Percentiles rank a stretch among this genome's conserved stretches.
Conservation (phyloP, 30 jellyfish, hydroid and myxozoan species). For the Aurelia aurita complex sp. Pacific region DNA sequence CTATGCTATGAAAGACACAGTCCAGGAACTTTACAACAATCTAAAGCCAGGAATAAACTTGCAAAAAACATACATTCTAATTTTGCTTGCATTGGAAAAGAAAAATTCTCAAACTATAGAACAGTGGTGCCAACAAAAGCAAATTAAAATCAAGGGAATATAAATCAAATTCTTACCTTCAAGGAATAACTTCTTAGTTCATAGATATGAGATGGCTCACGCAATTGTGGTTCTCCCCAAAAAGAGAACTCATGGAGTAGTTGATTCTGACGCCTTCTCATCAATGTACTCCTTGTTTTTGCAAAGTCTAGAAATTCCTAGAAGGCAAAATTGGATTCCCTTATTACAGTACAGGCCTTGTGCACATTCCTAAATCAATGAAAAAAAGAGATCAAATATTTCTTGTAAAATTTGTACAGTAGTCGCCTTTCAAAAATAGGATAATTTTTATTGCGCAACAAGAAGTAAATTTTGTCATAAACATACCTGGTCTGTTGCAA, state of each 20-base stretch:
- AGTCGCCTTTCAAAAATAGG: neutral
- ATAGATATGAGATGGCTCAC: conserved; percentile 92
- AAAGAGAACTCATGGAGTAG: conserved; percentile 83
- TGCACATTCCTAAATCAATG: no score
- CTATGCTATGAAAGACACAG: no score
- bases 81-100: no score
- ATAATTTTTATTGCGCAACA: neutral
- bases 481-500: conserved; percentile 65
- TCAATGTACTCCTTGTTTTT: conserved; percentile 47
- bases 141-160: no score
- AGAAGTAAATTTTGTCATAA: no score
- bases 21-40: no score
- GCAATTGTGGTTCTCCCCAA: conserved; percentile 91
- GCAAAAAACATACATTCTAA: no score
- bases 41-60: no score
- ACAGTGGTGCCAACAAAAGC: no score
- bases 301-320: conserved; percentile 81
- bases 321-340: neutral
- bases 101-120: no score
- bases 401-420: neutral
- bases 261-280: conserved; percentile 82
- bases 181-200: conserved; percentile 88
- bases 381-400: neutral
- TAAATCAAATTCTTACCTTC: conserved; percentile 54
- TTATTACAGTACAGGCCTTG: no score